phyloP scores from a whole-genome alignment of 1,140 invertebrate species.

The Asobara japonica region DNA sequence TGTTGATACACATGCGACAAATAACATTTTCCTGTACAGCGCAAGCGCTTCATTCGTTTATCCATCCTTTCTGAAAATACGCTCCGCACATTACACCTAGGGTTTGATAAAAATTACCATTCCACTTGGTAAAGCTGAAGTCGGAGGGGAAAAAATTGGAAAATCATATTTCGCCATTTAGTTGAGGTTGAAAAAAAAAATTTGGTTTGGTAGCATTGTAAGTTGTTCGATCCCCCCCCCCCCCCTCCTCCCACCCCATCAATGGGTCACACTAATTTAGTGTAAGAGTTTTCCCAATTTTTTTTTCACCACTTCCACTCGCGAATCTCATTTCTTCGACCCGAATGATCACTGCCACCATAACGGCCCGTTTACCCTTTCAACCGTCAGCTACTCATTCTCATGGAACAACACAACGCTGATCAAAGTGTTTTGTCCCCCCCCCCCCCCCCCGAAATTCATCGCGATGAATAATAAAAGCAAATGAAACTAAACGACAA shows the following conservation, averaged over 20 bases:
- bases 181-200: too few relatives aligned
- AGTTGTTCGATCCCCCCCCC: neutral
- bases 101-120: neutral
- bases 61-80: neutral
- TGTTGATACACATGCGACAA: constrained; percentile 7
- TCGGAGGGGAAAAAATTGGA: too few relatives aligned
- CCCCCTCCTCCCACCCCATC: neutral
- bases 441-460: too few relatives aligned
- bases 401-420: constrained; percentile 9
- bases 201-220: too few relatives aligned
- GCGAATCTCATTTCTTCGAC: constrained; percentile 14
- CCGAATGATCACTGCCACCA: constrained; percentile 8
- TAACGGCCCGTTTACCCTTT: constrained; percentile 8
- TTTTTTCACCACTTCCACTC: too few relatives aligned
- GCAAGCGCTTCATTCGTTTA: neutral
- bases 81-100: too few relatives aligned
- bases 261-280: too few relatives aligned
- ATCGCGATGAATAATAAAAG: neutral
- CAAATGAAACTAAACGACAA: neutral
- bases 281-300: too few relatives aligned
- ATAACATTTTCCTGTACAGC: neutral
- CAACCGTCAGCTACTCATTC: constrained; percentile 21
- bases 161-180: too few relatives aligned
- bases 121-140: too few relatives aligned
- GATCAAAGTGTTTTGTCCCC: constrained; percentile 10